These are phyloP conservation scores for Hirtodrosophila cameraria DNA, from an alignment of 2,888 invertebrate species.

Conservation along the genomic window DNA sequence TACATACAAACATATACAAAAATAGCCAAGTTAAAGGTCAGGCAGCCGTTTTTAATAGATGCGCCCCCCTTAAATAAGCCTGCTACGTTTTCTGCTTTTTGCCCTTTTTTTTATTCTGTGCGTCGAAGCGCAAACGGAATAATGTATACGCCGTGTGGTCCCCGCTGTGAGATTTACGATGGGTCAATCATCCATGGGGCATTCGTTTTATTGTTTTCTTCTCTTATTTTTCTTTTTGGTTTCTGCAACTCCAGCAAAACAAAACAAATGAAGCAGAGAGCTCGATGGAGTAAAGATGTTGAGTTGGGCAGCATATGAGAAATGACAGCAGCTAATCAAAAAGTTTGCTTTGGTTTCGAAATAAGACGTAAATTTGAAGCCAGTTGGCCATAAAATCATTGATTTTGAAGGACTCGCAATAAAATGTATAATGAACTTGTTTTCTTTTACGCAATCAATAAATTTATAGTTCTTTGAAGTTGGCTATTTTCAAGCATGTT, in stretches of 20 bases:
- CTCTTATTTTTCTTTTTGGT: constrained; percentile 28
- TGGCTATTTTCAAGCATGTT: no score
- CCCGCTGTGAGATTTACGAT: constrained; percentile 71
- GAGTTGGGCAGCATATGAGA: constrained; percentile 41
- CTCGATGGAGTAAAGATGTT: background rate
- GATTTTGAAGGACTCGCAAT: background rate
- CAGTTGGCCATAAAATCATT: constrained; percentile 12
- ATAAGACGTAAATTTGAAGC: constrained; percentile 9
- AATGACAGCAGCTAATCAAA: constrained; percentile 72
- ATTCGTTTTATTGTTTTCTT: constrained; percentile 67
- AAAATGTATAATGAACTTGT: constrained; percentile 35
- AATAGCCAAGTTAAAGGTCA: constrained; percentile 54
- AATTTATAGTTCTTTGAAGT: no score
- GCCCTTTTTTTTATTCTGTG: constrained; percentile 31
- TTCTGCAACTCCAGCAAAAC: constrained; percentile 13
- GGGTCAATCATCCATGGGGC: constrained; percentile 67
- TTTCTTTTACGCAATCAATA: constrained; percentile 4
- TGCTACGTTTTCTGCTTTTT: constrained; percentile 28
- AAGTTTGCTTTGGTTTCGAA: constrained; percentile 18
- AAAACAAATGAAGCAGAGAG: constrained; percentile 14
- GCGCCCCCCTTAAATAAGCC: constrained; percentile 26
- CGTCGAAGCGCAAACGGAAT: constrained; percentile 29
- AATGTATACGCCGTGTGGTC: constrained; percentile 55
- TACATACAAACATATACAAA: constrained; percentile 16
- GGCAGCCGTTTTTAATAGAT: constrained; percentile 56